Percentiles rank a stretch among this genome's conserved stretches.
phyloP scores from a whole-genome alignment of 2,113 vertebrate genomes.

The Chitala chitala region DNA sequence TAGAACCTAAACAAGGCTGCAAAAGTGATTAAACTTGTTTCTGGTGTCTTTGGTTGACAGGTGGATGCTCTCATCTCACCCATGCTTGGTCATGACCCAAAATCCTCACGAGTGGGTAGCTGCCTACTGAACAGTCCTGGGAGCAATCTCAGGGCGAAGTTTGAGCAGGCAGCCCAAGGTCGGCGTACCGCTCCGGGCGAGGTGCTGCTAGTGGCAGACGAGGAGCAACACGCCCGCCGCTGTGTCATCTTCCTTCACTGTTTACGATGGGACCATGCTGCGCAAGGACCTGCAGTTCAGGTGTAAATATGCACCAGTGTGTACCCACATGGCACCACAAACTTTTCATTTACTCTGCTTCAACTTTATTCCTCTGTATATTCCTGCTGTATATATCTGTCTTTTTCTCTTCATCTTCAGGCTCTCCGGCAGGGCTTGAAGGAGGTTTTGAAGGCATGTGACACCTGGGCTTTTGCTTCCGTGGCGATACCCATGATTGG shows the following conservation, averaged over 20 bases:
- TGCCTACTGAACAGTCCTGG: slow-evolving; percentile 25
- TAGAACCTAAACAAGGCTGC: neutral
- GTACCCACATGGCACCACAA: neutral
- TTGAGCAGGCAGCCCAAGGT: slow-evolving; percentile 21
- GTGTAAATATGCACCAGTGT: slow-evolving; percentile 25
- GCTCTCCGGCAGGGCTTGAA: slow-evolving; percentile 35
- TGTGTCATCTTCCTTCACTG: slow-evolving; percentile 48
- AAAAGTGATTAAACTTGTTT: neutral
- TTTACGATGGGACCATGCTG: slow-evolving; percentile 35
- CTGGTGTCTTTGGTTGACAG: slow-evolving; percentile 27
- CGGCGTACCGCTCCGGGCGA: slow-evolving; percentile 24
- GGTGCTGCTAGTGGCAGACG: slow-evolving; percentile 29
- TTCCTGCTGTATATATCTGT: neutral
- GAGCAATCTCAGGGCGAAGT: slow-evolving; percentile 26
- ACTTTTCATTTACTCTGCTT: neutral
- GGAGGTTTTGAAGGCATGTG: slow-evolving; percentile 36
- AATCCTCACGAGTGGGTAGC: slow-evolving; percentile 39
- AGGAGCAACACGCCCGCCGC: slow-evolving; percentile 23
- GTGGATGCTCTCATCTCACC: slow-evolving; percentile 48
- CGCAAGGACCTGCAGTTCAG: slow-evolving; percentile 36
- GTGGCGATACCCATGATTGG: slow-evolving; percentile 51
- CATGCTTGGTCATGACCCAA: slow-evolving; percentile 36
- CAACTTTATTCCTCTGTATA: neutral
- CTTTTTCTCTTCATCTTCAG: slow-evolving; percentile 30
- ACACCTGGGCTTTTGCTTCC: slow-evolving; percentile 30